Evolutionary conservation across 2,113 vertebrate genomes (phyloP).

Genomic region (Tenebrosternarchus preto): DNA sequence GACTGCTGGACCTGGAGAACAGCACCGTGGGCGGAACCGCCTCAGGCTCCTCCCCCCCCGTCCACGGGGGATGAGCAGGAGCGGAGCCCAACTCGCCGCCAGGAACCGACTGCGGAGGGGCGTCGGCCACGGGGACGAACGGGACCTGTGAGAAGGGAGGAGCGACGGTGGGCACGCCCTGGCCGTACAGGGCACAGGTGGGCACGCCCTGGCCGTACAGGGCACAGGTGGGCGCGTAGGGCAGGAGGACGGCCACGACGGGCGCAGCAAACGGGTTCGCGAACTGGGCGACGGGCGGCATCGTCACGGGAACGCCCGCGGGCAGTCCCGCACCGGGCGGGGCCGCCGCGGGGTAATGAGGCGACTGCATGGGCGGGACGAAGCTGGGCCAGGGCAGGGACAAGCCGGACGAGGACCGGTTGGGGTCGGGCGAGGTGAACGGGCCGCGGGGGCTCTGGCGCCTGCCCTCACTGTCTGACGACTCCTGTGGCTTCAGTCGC

Average conservation of each 20-base stretch:
- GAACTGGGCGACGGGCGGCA: conserved; percentile 58
- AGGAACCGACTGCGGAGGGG: conserved; percentile 43
- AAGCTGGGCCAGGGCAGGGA: conserved; percentile 64
- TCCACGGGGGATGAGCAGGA: conserved; percentile 33
- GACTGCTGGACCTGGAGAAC: conserved; percentile 81
- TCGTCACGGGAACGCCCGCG: conserved; percentile 42
- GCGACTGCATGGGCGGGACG: conserved; percentile 63
- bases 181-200: no score
- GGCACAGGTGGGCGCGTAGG: conserved; percentile 66
- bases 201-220: conserved; percentile 64
- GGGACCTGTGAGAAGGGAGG: conserved; percentile 51
- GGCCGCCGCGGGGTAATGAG: conserved; percentile 57
- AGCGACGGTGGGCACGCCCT: background rate
- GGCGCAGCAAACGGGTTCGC: conserved; percentile 67
- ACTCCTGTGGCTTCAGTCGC: conserved; percentile 72
- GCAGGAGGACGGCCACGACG: conserved; percentile 78
- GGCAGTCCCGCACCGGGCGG: conserved; percentile 55
- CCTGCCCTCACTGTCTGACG: conserved; percentile 64
- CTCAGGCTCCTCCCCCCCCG: conserved; percentile 58
- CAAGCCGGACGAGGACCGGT: conserved; percentile 70
- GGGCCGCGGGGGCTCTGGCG: conserved; percentile 55
- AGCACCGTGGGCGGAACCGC: conserved; percentile 27
- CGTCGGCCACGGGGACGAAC: conserved; percentile 47
- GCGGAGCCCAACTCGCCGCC: conserved; percentile 45
- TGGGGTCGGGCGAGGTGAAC: conserved; percentile 40